phyloP scores from a whole-genome alignment of 2,888 invertebrate genomes.

The Onthophagus sagittarius region DNA sequence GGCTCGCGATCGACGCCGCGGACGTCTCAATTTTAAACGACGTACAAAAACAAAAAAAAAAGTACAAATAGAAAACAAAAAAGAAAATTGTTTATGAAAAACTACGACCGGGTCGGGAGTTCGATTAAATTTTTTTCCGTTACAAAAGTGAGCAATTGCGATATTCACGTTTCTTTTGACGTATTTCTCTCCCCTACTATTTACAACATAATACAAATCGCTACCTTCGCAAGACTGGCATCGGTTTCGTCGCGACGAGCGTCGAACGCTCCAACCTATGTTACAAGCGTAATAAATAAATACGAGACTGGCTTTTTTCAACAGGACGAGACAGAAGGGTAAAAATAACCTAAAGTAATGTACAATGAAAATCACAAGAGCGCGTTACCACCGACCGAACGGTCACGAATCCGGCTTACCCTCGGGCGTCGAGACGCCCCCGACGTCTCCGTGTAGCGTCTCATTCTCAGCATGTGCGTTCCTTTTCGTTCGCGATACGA shows the following conservation, averaged over 20 bases:
- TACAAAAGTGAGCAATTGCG: conserved; percentile 42
- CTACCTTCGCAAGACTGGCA: conserved; percentile 33
- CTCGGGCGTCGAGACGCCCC: conserved; percentile 40
- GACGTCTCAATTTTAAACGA: background rate
- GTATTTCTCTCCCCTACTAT: conserved; percentile 38
- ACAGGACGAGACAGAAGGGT: conserved; percentile 22
- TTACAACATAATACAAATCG: conserved; percentile 34
- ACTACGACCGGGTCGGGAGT: background rate
- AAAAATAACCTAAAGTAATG: conserved; percentile 41
- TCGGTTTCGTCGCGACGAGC: conserved; percentile 20
- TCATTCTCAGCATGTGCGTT: conserved; percentile 74
- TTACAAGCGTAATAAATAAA: conserved; percentile 37
- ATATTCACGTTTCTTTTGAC: conserved; percentile 34
- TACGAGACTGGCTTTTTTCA: conserved; percentile 43
- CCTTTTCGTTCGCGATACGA: conserved; percentile 72
- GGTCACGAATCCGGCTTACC: conserved; percentile 42
- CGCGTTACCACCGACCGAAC: conserved; percentile 33
- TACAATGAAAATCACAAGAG: conserved; percentile 44
- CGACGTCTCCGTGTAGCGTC: conserved; percentile 49
- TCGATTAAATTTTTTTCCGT: background rate
- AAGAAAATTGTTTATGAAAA: conserved; percentile 3
- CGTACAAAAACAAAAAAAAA: conserved; percentile 1
- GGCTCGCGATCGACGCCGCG: background rate
- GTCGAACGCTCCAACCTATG: conserved; percentile 23
- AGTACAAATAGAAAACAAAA: background rate